phyloP scores from a whole-genome alignment of 2,888 invertebrate species.

The Quadroppia sp. region DNA sequence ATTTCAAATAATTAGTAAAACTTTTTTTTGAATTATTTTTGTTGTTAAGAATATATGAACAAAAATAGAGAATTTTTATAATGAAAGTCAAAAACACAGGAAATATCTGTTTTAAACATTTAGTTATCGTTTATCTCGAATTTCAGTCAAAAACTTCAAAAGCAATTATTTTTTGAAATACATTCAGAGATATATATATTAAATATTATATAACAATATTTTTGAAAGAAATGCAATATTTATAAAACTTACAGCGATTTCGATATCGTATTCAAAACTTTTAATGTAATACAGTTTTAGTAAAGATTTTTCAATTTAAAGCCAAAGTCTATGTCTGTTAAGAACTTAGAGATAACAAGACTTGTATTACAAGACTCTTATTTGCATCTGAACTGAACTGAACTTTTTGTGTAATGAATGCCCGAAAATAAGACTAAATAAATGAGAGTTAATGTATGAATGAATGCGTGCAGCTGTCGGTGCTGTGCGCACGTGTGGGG shows the following conservation, averaged over 20 bases:
- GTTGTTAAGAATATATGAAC: background rate
- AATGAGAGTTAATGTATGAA: background rate
- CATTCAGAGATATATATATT: too few species aligned
- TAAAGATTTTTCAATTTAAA: too few species aligned
- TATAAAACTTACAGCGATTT: conserved; percentile 2
- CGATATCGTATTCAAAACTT: background rate
- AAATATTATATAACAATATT: too few species aligned
- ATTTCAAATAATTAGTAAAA: background rate
- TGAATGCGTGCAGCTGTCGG: conserved; percentile 17
- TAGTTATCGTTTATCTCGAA: background rate
- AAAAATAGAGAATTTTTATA: background rate
- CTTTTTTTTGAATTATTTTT: background rate
- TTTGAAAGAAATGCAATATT: background rate
- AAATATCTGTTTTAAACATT: background rate
- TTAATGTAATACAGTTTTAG: background rate
- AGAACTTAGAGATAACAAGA: too few species aligned
- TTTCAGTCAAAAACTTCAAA: too few species aligned
- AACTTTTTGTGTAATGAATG: background rate
- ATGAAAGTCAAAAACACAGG: background rate
- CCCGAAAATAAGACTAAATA: background rate
- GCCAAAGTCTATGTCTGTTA: too few species aligned
- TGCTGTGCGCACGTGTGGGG: background rate
- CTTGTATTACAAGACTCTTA: too few species aligned
- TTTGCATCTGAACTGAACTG: background rate
- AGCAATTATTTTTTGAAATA: too few species aligned